Evolutionary conservation across 2,113 vertebrate species (phyloP), one percentile per base, ranked within the genome.

Genomic region (Gorsachius goisagi): DNA sequence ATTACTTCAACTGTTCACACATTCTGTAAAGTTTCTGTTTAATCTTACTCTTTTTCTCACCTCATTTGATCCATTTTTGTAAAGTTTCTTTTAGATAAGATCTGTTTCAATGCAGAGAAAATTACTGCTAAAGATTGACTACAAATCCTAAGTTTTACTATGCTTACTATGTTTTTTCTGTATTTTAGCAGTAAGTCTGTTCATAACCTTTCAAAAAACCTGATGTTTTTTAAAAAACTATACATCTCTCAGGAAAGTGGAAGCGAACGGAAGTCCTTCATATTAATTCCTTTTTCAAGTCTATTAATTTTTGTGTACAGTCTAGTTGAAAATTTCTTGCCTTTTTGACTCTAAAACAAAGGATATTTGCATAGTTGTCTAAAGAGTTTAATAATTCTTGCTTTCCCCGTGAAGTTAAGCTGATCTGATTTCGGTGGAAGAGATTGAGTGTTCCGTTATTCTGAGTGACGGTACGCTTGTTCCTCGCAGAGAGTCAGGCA

Each of bases 331-430:
- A 91, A 73, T 47, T 33, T 8, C 5, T 7, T 80, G 22, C 14
- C 32, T 81, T 85, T 90, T n/a, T 83, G 63, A 78, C 75, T 63
- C 32, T 69, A 74, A 85, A 74, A 83, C 82, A 91, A 90, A 95
- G 64, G 82, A 8, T 30, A 41, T 80, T 47, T 95, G 26, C 68
- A 28, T 19, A 83, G 73, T 7, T 87, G 72, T 66, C 59, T 81
- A 5, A 26, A 68, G 16, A 14, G 58, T 37, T 90, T 74, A 76
- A 3, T 52, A 33, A 69, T 28, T 58, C 50, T 16, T 86, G 20
- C n/a, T 37, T 85, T 88, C 15, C 11, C 47, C 3, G 26, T 39
- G 41, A 91, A 78, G 45, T 45, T 73, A 26, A 93, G 56, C 21
- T 52, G 59, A 67, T 50, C 8, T 94, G 89, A 71, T 80, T 64